Percentiles rank a stretch among this genome's conserved stretches.
Evolutionary conservation across 1,140 invertebrate species (phyloP).

Genomic region (Hypsibius dujardini): DNA sequence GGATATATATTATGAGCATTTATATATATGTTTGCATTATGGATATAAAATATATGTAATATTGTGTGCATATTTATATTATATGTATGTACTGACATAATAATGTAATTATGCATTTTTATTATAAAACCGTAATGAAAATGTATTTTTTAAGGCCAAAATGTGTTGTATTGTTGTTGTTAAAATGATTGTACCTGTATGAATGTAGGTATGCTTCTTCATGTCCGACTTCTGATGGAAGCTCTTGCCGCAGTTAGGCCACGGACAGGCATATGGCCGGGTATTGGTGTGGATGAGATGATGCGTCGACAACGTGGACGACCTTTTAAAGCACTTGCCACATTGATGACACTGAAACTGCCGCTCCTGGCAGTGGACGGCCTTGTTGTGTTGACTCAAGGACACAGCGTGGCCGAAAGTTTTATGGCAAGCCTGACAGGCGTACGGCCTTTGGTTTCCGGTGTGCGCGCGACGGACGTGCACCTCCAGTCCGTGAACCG

Average conservation of each 20-base stretch:
- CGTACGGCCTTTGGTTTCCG: slow-evolving; percentile 64
- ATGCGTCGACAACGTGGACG: slow-evolving; percentile 91
- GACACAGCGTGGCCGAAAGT: slow-evolving; percentile 90
- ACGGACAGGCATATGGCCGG: slow-evolving; percentile 80
- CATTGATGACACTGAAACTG: slow-evolving; percentile 91
- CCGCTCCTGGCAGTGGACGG: slow-evolving; percentile 81
- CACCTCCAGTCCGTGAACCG: slow-evolving; percentile 79
- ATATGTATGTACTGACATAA: too few species aligned
- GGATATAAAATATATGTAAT: too few species aligned
- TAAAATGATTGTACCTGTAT: slow-evolving; percentile 38
- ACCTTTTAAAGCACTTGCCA: slow-evolving; percentile 90
- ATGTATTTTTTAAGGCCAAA: too few species aligned
- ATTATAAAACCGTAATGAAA: too few species aligned
- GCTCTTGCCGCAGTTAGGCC: slow-evolving; percentile 51
- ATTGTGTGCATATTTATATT: too few species aligned
- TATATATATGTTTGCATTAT: too few species aligned
- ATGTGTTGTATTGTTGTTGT: too few species aligned
- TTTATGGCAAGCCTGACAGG: slow-evolving; percentile 86
- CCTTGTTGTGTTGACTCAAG: slow-evolving; percentile 71
- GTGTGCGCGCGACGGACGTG: slow-evolving; percentile 77
- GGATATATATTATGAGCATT: too few species aligned
- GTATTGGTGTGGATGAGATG: slow-evolving; percentile 96
- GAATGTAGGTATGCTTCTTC: slow-evolving; percentile 45
- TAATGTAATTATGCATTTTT: too few species aligned
- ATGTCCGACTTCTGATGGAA: slow-evolving; percentile 45